Evolutionary conservation across 2,888 invertebrate genomes (phyloP), one percentile per base, ranked within the genome.

Genomic region (Hecatera dysodea): DNA sequence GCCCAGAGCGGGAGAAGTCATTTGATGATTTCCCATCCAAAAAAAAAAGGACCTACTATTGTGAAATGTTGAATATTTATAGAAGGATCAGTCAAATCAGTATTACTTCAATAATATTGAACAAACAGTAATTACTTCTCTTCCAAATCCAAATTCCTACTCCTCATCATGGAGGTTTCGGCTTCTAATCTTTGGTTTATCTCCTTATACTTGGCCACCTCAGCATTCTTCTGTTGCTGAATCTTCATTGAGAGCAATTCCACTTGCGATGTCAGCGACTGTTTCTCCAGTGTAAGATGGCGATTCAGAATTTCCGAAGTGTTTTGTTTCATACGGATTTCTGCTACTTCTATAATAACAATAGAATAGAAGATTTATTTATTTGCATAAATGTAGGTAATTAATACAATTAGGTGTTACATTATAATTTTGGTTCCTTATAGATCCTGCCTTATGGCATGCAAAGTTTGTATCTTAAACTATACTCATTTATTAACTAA

Each of bases 91-190:
- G n/a, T n/a, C n/a, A n/a, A n/a, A n/a, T n/a, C n/a, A n/a, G n/a
- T n/a, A n/a, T 15, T 36, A 29, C n/a, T 36, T 19, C 0, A 39
- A 17, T 17, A 9, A 17, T n/a, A 46, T n/a, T n/a, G n/a, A n/a
- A n/a, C n/a, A n/a, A n/a, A n/a, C n/a, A 33, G 5, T 46, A 79
- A 89, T 78, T 85, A 95, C 95, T 88, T 91, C 2, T 92, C 90
- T 77, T 94, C 93, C 59, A 94, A 87, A 4, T 93, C 91, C 22
- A 80, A 87, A 75, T 93, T 93, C 66, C 78, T 86, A 39, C 88
- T 87, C 60, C 85, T 92, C 57, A 94, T 72, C 24, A 86, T 44
- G 36, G 74, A 72, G 19, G 91, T 67, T 78, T 93, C 92, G 5
- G 81, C 81, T 52, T 92, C 88, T 63, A 94, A 72, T 9, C 83